phyloP scores from a whole-genome alignment of 1,140 invertebrate genomes.

The Cotesia glomerata region DNA sequence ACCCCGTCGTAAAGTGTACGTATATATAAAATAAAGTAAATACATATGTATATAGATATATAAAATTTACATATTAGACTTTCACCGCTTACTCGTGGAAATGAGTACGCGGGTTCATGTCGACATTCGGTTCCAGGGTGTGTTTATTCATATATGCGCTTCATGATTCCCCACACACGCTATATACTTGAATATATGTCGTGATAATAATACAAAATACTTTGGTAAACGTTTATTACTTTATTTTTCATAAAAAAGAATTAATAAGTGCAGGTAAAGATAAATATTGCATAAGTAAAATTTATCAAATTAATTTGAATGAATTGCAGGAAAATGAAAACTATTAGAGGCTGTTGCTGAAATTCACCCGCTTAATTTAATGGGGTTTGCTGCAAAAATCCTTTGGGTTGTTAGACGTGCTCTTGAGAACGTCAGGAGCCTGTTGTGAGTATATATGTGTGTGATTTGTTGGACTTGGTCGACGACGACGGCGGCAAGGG shows the following conservation, averaged over 20 bases:
- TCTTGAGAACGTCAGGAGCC: no score
- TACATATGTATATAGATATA: slow-evolving; percentile 19
- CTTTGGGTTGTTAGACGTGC: no score
- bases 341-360: no score
- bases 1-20: no score
- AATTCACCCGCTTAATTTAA: no score
- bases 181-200: neutral
- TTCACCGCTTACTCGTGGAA: slow-evolving; percentile 23
- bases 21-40: neutral
- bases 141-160: neutral
- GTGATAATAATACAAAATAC: slow-evolving; percentile 16
- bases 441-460: slow-evolving; percentile 37
- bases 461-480: slow-evolving; percentile 42
- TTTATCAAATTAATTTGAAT: no score
- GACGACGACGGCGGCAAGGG: slow-evolving; percentile 43
- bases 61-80: slow-evolving; percentile 16
- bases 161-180: neutral
- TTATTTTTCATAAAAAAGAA: no score
- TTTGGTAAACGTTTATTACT: no score
- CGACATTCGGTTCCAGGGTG: slow-evolving; percentile 27
- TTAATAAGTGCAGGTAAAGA: no score
- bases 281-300: no score
- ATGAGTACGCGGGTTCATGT: slow-evolving; percentile 25
- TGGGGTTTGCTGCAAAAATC: no score
- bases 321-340: no score